phyloP scores from a whole-genome alignment of 2,797 vertebrate genomes.

The Buphagus erythrorhynchus region DNA sequence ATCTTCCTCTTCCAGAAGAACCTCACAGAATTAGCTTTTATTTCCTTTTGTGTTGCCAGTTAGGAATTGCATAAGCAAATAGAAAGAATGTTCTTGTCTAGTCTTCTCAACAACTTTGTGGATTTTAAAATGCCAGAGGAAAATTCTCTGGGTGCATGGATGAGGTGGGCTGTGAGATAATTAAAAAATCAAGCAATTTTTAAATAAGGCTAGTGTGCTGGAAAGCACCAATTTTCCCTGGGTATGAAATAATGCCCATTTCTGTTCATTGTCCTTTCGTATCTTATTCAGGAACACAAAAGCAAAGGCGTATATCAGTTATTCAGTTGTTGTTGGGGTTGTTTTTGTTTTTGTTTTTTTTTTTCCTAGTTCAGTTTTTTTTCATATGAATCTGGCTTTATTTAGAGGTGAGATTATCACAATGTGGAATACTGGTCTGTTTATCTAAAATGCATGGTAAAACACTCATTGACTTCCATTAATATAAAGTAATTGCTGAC shows the following conservation, averaged over 20 bases:
- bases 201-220: not conserved
- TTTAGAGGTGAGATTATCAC: not conserved
- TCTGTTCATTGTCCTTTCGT: not conserved
- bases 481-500: not conserved
- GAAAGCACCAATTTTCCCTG: not conserved
- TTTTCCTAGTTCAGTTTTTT: not conserved
- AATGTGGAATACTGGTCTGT: not conserved
- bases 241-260: not conserved
- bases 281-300: not conserved
- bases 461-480: not conserved
- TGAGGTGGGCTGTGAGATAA: not conserved
- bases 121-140: not conserved
- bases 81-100: not conserved
- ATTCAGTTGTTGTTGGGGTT: not conserved
- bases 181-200: not conserved
- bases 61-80: not conserved
- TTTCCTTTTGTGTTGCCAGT: not conserved
- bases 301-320: not conserved
- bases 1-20: not conserved
- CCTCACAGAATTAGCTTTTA: not conserved
- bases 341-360: no score
- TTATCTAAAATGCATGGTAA: not conserved
- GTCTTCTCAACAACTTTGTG: not conserved
- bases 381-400: not conserved
- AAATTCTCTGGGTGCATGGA: constrained; percentile 22